These are phyloP conservation scores for Formica aserva DNA, from an alignment of 2,888 invertebrate genomes.

Conservation along the genomic window DNA sequence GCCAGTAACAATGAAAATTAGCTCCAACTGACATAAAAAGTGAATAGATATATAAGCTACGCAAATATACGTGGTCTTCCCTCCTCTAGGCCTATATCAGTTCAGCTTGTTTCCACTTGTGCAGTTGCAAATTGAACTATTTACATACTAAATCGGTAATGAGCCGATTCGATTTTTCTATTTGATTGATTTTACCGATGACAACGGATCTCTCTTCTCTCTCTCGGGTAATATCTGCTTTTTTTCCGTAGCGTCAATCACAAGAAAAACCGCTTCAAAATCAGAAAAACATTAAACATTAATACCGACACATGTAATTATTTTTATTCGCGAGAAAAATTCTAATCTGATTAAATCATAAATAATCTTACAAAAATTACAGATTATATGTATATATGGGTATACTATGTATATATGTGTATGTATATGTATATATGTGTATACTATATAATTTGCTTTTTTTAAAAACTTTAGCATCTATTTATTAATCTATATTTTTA, in stretches of 20 bases:
- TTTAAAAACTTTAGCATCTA: not conserved
- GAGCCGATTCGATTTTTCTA: conserved; percentile 61
- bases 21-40: too few relatives aligned
- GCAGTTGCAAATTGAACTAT: conserved; percentile 74
- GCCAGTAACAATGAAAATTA: too few relatives aligned
- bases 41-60: too few relatives aligned
- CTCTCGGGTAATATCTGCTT: conserved; percentile 57
- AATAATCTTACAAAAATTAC: not conserved
- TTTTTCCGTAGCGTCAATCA: conserved; percentile 4
- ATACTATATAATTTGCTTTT: not conserved
- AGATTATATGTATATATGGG: not conserved
- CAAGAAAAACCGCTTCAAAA: too few relatives aligned
- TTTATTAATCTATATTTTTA: not conserved
- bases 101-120: conserved; percentile 52
- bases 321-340: conserved; percentile 1
- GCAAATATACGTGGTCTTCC: too few relatives aligned
- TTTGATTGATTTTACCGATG: conserved; percentile 32
- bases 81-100: not conserved
- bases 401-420: not conserved
- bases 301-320: not conserved
- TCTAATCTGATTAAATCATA: not conserved
- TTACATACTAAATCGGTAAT: conserved; percentile 71
- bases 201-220: conserved; percentile 46
- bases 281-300: too few relatives aligned
- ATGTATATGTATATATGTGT: not conserved